Evolutionary conservation across 1,140 invertebrate species (phyloP).

Genomic region (Bombus terrestris): DNA sequence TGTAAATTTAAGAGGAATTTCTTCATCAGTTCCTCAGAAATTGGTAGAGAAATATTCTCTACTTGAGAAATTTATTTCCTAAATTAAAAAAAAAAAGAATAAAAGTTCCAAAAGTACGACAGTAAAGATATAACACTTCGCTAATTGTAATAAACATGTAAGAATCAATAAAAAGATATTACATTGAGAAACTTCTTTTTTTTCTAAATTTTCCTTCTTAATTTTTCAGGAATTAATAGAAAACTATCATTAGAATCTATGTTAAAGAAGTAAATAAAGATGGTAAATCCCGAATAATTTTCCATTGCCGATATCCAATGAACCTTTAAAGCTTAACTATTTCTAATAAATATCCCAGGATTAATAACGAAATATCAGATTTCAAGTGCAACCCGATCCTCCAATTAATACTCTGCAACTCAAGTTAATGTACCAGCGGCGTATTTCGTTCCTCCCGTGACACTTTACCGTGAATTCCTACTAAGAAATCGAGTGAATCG

Average conservation of each 20-base stretch:
- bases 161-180: too few relatives aligned
- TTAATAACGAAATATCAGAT: slow-evolving; percentile 20
- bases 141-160: too few relatives aligned
- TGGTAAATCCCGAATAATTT: background rate
- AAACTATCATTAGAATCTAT: too few relatives aligned
- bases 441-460: background rate
- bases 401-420: slow-evolving; percentile 16
- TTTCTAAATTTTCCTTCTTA: too few relatives aligned
- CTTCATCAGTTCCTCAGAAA: background rate
- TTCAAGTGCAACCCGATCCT: background rate
- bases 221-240: too few relatives aligned
- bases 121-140: too few relatives aligned
- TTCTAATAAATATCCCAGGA: slow-evolving; percentile 6
- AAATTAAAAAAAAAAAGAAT: background rate
- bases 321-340: background rate
- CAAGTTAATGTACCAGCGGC: too few relatives aligned
- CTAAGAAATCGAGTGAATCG: background rate
- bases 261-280: too few relatives aligned
- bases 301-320: background rate
- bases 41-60: background rate
- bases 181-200: too few relatives aligned
- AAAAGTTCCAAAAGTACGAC: too few relatives aligned
- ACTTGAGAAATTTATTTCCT: background rate
- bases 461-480: background rate
- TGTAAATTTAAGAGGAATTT: background rate